Base-by-base conservation (phyloP, 2,888 invertebrate genomes). In the Bursaphelenchus okinawaensis region DNA sequence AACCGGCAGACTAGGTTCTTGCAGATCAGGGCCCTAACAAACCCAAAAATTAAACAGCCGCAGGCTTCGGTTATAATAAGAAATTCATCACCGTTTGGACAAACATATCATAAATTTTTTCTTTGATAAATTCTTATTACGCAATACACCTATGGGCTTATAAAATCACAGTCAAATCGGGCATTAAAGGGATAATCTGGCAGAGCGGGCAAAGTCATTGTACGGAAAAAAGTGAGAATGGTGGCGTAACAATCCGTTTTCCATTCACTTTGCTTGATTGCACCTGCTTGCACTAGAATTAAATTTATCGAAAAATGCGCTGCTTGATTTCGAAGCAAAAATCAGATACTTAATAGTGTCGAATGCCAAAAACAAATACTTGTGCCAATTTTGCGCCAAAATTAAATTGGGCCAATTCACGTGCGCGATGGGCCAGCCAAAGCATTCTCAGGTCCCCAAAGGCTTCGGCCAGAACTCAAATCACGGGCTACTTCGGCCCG, bases 341-440 rank as follows among this genome's bases (percentile, higher is more conserved):
- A n/a, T n/a, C n/a, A n/a, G n/a, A n/a, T n/a, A n/a, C n/a, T n/a
- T n/a, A n/a, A n/a, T n/a, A 40, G 40, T 4, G 40, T 12, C 40
- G 6, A n/a, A 12, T 12, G 29, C 8, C 29, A 29, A 40, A 40
- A 40, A n/a, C n/a, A n/a, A n/a, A 40, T 40, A 40, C 40, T 40
- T 40, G 40, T 40, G 40, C 40, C 40, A 40, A 40, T 40, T 40
- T 40, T n/a, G 40, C 2, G 40, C 2, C 56, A 26, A 56, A 40
- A 56, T 56, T 56, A 56, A 56, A 56, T 56, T 56, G 56, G 56
- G 20, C 56, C 56, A 56, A 56, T 56, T 56, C 56, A 56, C 56
- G 56, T 56, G 56, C 56, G 56, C 56, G 56, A 27, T 24, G 56
- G 56, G n/a, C 56, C 8, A n/a, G 8, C 40, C 16, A 40, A 40